phyloP scores from a whole-genome alignment of 1,140 invertebrate species.

The Watersipora subatra region DNA sequence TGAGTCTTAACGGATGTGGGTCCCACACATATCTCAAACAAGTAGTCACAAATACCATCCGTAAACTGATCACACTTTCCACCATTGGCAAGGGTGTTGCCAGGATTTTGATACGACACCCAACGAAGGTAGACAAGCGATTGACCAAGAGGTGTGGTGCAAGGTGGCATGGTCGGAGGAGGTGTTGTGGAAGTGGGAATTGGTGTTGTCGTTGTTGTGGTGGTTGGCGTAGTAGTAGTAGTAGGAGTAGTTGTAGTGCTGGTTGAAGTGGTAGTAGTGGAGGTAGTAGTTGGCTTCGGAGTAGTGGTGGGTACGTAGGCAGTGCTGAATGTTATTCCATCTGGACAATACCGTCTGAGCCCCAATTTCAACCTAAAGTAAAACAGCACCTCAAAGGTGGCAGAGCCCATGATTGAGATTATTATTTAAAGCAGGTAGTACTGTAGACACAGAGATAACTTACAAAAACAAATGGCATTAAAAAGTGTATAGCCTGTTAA shows the following conservation, averaged over 20 bases:
- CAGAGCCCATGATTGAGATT: no score
- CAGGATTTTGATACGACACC: neutral
- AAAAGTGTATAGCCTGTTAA: no score
- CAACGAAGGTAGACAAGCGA: neutral
- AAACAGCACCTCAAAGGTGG: no score
- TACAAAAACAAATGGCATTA: no score
- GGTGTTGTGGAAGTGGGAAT: neutral
- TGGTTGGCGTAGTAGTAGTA: neutral
- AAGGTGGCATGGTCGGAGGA: neutral
- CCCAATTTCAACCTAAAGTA: neutral
- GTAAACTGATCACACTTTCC: neutral
- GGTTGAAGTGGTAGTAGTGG: neutral
- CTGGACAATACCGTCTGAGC: neutral
- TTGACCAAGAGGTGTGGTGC: neutral
- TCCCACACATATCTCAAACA: neutral
- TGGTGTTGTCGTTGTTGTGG: neutral
- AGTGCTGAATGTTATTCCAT: neutral
- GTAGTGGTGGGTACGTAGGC: neutral
- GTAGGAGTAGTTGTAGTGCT: neutral
- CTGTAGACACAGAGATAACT: no score
- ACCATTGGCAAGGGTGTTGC: neutral
- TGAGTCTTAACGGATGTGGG: no score
- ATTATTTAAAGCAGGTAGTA: no score
- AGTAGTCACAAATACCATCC: neutral
- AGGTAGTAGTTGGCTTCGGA: neutral